Percentiles rank a stretch among this genome's conserved stretches.
Conservation (phyloP, 2,888 invertebrate species). For the Uropetala carovei region DNA sequence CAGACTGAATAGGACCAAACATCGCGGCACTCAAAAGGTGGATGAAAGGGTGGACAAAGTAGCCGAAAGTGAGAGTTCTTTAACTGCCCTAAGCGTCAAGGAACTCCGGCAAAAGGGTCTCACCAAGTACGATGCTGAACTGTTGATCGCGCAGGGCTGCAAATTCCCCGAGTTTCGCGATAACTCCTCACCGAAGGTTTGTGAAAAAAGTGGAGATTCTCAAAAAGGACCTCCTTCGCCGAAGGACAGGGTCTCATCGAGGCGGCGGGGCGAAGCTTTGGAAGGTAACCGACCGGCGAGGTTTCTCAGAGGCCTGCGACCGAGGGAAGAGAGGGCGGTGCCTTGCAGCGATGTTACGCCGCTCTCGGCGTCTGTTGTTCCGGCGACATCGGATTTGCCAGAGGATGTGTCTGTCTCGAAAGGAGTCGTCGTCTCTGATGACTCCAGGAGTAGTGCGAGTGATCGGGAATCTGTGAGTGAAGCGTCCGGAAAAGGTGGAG, state of each 20-base stretch:
- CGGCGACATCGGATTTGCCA: constrained; percentile 53
- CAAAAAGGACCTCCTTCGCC: constrained; percentile 8
- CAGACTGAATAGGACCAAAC: constrained; percentile 91
- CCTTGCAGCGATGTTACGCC: constrained; percentile 11
- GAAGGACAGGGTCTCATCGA: neutral
- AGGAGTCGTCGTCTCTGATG: constrained; percentile 47
- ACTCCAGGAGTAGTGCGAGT: constrained; percentile 63
- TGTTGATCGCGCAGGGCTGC: constrained; percentile 89
- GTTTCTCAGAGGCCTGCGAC: constrained; percentile 32
- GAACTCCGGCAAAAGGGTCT: constrained; percentile 90
- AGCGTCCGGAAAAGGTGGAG: constrained; percentile 51
- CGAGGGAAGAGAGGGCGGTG: constrained; percentile 32
- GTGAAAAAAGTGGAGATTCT: constrained; percentile 61
- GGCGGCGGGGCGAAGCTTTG: constrained; percentile 42
- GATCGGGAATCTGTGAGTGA: constrained; percentile 55
- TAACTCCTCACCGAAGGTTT: constrained; percentile 23
- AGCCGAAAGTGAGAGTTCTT: constrained; percentile 72
- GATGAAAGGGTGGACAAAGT: constrained; percentile 71
- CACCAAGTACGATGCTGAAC: constrained; percentile 92
- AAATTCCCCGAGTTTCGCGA: constrained; percentile 81
- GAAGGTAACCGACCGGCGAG: constrained; percentile 32
- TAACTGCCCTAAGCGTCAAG: constrained; percentile 83
- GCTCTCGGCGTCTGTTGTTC: constrained; percentile 38
- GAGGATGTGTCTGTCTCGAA: constrained; percentile 39
- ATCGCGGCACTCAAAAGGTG: constrained; percentile 73